These are phyloP conservation scores for Corvus moneduloides DNA, from an alignment of 2,113 vertebrate genomes.

Conservation along the genomic window DNA sequence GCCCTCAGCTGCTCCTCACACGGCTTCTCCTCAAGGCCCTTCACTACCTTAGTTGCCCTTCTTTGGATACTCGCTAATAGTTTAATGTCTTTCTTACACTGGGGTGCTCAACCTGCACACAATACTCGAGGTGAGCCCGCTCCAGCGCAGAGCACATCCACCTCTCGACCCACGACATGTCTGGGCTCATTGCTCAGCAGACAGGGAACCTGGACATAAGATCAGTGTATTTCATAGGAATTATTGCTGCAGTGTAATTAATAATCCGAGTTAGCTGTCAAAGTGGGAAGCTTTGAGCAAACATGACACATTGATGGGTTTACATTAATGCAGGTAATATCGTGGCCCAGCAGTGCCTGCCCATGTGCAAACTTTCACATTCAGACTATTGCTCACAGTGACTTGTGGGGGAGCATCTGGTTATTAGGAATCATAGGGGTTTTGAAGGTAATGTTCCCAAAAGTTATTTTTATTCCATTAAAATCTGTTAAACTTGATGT, in stretches of 20 bases:
- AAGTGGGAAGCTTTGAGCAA: neutral
- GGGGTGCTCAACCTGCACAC: neutral
- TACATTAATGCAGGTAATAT: too few relatives aligned
- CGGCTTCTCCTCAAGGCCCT: neutral
- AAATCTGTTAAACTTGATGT: neutral
- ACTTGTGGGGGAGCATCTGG: neutral
- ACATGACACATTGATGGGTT: rapidly evolving
- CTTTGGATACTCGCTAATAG: too few relatives aligned
- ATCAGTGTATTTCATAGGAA: neutral
- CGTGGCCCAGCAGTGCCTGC: rapidly evolving
- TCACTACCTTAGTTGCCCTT: neutral
- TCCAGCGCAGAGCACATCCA: neutral
- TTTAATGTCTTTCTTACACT: neutral
- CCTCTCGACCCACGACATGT: neutral
- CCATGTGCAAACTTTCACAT: rapidly evolving
- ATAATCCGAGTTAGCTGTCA: neutral
- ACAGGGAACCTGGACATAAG: neutral
- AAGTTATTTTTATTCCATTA: neutral
- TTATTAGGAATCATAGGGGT: neutral
- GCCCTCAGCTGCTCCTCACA: neutral
- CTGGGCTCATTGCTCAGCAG: neutral
- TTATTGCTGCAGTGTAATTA: neutral
- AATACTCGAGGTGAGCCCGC: too few relatives aligned
- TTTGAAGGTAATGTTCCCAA: neutral
- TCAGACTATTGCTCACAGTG: too few relatives aligned